Base-by-base conservation (phyloP, 2,113 vertebrate species). In the Chloroceryle aenea region DNA sequence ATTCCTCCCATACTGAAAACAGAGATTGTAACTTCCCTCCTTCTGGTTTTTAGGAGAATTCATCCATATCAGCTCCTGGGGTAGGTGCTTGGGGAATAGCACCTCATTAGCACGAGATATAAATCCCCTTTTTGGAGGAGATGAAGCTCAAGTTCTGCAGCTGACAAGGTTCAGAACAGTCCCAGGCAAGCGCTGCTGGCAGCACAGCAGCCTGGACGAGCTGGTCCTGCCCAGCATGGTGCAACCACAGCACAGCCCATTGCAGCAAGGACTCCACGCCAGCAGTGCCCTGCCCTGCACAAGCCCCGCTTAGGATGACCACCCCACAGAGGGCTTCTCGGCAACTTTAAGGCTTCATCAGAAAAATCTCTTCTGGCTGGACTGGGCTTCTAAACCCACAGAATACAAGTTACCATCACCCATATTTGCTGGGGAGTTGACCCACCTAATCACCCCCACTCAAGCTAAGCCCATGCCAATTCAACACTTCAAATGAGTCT, bases 181-280 rank as follows among this genome's bases (percentile, higher is more conserved):
- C 32, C 34, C 38, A 23, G 75, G 56, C 1, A 6, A 45, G 74
- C 3, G 4, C 61, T 20, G 32, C 3, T 42, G 10, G 58, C 64
- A 27, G 38, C 71, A 3, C 38, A 8, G 58, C 64, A 27, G 38
- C 71, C 66, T 58, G 5, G 0, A 19, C 29, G 32, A n/a, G 9
- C 29, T 45, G 18, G 8, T 43, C 32, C 45, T 90, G 71, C 66
- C 43, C 48, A 19, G 22, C 9, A 1, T 0, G 8, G 58, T 42
- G 29, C 61, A 53, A 27, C 7, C 71, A 29, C 0, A 0, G 7
- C 5, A 0, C 10, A 16, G 12, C 2, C 25, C 0, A 1, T 29
- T 61, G 36, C 72, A 9, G 26, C 48, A 45, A 32, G 0, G 8
- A 7, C n/a, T 9, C 6, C 61, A 32, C 40, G 16, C 3, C 58